Evolutionary conservation across 2,888 invertebrate species (phyloP).

Genomic region (Polymixis lichenea): DNA sequence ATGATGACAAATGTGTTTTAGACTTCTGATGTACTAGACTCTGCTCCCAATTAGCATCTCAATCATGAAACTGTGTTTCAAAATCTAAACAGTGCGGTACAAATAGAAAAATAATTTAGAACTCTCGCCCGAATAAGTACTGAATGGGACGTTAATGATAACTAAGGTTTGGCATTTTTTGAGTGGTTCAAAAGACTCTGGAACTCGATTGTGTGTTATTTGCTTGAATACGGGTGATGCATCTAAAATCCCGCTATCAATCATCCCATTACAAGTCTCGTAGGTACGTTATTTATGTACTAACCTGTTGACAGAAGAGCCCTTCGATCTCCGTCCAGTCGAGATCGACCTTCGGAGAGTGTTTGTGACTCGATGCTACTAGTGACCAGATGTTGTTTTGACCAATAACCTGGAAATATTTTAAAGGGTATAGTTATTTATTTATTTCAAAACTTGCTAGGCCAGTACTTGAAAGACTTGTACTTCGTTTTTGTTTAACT

Average conservation of each 20-base stretch:
- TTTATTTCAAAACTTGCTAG: background rate
- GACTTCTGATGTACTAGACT: no score
- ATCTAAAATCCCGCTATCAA: no score
- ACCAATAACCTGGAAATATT: slow-evolving; percentile 93
- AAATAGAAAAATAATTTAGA: background rate
- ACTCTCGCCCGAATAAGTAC: background rate
- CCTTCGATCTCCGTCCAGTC: slow-evolving; percentile 99
- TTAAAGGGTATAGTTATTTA: background rate
- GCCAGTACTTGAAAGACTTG: no score
- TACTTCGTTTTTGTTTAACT: no score
- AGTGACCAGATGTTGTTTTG: slow-evolving; percentile 98
- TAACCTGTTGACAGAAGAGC: slow-evolving; percentile 97
- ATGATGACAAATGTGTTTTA: background rate
- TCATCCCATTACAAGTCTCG: no score
- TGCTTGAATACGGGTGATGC: no score
- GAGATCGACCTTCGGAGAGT: slow-evolving; percentile 95
- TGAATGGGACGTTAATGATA: background rate
- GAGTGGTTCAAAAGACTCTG: no score
- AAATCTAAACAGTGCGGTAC: background rate
- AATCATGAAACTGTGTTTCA: background rate
- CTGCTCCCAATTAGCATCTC: background rate
- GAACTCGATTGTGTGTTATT: no score
- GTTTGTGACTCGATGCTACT: slow-evolving; percentile 96
- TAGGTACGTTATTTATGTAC: slow-evolving; percentile 56
- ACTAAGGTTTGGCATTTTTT: no score